phyloP scores from a whole-genome alignment of 1,140 invertebrate species.

The Eciton burchellii region DNA sequence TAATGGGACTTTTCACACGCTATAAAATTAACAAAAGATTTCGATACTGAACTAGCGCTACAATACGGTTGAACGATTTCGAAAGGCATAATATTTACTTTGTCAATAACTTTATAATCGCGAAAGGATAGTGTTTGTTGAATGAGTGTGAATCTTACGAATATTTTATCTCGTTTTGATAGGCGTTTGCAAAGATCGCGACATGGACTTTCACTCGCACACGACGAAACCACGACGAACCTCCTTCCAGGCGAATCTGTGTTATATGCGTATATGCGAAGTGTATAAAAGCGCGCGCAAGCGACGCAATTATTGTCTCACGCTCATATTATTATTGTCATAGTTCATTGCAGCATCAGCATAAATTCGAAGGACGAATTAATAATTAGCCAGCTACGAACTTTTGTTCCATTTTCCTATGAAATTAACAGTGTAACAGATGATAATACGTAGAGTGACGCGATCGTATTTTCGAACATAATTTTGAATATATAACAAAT shows the following conservation, averaged over 20 bases:
- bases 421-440: not conserved
- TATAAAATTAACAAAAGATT: too few relatives aligned
- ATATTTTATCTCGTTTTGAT: constrained; percentile 37
- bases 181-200: not conserved
- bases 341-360: constrained; percentile 23
- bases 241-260: not conserved
- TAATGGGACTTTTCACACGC: too few relatives aligned
- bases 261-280: not conserved
- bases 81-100: not conserved
- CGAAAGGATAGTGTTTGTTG: not conserved
- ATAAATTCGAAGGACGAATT: constrained; percentile 1
- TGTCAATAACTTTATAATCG: not conserved
- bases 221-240: constrained; percentile 16
- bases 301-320: not conserved
- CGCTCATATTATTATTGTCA: constrained; percentile 7
- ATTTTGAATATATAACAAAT: too few relatives aligned
- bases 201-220: constrained; percentile 43
- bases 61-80: not conserved
- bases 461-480: too few relatives aligned
- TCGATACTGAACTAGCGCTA: too few relatives aligned
- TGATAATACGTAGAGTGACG: not conserved
- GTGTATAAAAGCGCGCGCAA: not conserved
- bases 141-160: constrained; percentile 27
- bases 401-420: not conserved
- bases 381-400: constrained; percentile 1